Evolutionary conservation across 2,888 invertebrate genomes (phyloP).

Genomic region (Peribatodes rhomboidaria): DNA sequence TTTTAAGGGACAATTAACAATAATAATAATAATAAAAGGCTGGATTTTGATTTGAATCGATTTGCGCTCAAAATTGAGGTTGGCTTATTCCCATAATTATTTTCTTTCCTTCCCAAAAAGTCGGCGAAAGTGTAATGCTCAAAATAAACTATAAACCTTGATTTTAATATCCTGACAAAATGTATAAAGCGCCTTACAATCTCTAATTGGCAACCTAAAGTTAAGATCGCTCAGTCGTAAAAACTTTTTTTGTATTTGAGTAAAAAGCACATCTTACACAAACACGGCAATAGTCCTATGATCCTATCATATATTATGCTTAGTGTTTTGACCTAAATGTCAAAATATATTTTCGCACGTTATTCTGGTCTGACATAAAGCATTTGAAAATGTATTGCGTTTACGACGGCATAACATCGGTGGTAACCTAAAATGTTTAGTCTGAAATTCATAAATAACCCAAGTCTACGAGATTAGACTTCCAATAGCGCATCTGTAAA

Average conservation of each 20-base stretch:
- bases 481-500: not conserved
- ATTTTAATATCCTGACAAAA: too few relatives aligned
- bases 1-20: too few relatives aligned
- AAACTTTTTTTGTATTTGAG: not conserved
- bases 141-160: too few relatives aligned
- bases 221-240: not conserved
- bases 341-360: not conserved
- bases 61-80: too few relatives aligned
- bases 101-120: too few relatives aligned
- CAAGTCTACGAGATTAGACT: not conserved
- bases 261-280: not conserved
- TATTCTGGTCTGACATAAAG: conserved; percentile 8
- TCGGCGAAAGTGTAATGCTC: too few relatives aligned
- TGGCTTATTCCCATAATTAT: too few relatives aligned
- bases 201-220: not conserved
- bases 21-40: too few relatives aligned
- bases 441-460: conserved; percentile 13
- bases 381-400: conserved; percentile 10
- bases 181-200: too few relatives aligned
- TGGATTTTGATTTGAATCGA: too few relatives aligned
- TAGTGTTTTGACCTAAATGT: conserved; percentile 6
- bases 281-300: not conserved
- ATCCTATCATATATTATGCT: not conserved
- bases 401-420: conserved; percentile 14
- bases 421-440: conserved; percentile 7